Evolutionary conservation across 2,888 invertebrate genomes (phyloP).

Genomic region (Bhutanitis thaidina): DNA sequence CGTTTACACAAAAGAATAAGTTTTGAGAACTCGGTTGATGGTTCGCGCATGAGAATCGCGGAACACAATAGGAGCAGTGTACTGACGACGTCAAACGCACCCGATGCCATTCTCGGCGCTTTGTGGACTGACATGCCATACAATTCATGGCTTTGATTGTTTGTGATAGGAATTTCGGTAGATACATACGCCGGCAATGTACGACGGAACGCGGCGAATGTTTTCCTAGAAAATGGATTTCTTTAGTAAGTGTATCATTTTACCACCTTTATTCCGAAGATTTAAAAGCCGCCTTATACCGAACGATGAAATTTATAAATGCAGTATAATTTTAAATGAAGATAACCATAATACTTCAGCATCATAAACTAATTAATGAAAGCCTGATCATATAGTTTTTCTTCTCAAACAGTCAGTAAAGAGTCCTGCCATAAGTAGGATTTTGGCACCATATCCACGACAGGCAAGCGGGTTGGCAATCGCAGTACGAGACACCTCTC

Average conservation of each 20-base stretch:
- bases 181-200: constrained; percentile 7
- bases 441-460: too few species aligned
- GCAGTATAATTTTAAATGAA: too few species aligned
- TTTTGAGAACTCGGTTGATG: constrained; percentile 67
- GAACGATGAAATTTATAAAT: too few species aligned
- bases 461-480: too few species aligned
- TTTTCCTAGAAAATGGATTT: constrained; percentile 10
- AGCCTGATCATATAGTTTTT: too few species aligned
- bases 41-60: constrained; percentile 64
- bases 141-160: constrained; percentile 15
- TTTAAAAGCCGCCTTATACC: too few species aligned
- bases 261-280: not conserved
- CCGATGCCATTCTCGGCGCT: constrained; percentile 15
- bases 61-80: constrained; percentile 47
- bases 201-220: not conserved
- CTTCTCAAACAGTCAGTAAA: too few species aligned
- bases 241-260: not conserved
- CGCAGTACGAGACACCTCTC: too few species aligned
- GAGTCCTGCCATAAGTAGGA: too few species aligned
- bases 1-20: constrained; percentile 74
- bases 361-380: too few species aligned
- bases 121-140: constrained; percentile 9
- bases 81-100: constrained; percentile 14
- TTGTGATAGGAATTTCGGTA: constrained; percentile 12
- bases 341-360: too few species aligned